Evolutionary conservation across 2,797 vertebrate species (phyloP).

Genomic region (Sciurus vulgaris): DNA sequence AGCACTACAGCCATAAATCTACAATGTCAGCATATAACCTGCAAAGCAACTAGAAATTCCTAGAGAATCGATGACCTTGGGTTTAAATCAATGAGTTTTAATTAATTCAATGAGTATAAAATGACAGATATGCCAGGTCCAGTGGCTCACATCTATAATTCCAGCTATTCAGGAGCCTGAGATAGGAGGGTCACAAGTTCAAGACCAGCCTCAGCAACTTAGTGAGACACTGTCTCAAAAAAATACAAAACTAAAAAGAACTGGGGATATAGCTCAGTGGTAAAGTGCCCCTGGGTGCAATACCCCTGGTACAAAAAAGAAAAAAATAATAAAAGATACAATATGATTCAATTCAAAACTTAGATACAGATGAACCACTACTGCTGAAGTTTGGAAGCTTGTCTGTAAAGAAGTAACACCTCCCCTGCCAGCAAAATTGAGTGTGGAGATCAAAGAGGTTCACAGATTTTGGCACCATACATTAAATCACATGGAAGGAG

Average conservation of each 20-base stretch:
- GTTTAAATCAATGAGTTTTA: constrained; percentile 49
- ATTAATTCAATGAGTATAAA: constrained; percentile 47
- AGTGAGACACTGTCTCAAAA: too few relatives aligned
- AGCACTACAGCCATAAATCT: neutral
- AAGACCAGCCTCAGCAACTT: too few relatives aligned
- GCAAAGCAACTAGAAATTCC: constrained; percentile 4
- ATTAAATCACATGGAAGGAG: neutral
- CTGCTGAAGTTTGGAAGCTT: constrained; percentile 9
- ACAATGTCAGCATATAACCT: neutral
- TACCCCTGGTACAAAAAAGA: too few relatives aligned
- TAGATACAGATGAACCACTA: neutral
- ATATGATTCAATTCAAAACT: neutral
- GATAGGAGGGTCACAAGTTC: too few relatives aligned
- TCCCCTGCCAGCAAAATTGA: neutral
- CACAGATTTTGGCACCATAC: neutral
- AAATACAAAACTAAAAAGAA: too few relatives aligned
- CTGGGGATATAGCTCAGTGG: too few relatives aligned
- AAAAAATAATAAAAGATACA: neutral
- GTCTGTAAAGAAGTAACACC: neutral
- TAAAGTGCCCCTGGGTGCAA: too few relatives aligned
- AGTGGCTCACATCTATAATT: too few relatives aligned
- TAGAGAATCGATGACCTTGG: constrained; percentile 22
- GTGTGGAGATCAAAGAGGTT: neutral
- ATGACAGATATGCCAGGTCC: neutral
- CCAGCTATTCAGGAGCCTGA: too few relatives aligned